Evolutionary conservation across 37 sponge, comb jelly and placozoan species (phyloP).

Genomic region (Bolinopsis microptera): DNA sequence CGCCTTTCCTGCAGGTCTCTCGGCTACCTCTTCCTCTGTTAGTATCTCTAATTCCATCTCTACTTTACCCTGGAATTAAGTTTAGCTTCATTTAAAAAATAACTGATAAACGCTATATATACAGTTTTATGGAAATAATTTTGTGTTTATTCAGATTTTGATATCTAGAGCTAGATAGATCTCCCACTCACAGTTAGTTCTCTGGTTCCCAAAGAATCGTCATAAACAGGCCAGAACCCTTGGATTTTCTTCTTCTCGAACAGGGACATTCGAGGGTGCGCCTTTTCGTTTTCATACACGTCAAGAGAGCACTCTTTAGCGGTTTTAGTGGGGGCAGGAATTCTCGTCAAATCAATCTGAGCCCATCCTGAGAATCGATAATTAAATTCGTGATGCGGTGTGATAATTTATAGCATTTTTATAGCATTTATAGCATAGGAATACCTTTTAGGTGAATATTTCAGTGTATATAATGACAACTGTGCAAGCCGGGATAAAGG

Average conservation of each 20-base stretch:
- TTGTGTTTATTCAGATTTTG: no score
- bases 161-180: no score
- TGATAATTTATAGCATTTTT: no score
- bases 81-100: not conserved
- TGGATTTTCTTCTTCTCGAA: constrained; percentile 90
- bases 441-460: no score
- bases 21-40: constrained; percentile 81
- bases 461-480: no score
- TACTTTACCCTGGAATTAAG: constrained; percentile 81
- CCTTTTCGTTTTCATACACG: constrained; percentile 68
- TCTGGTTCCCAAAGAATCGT: not conserved
- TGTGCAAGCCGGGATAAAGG: no score
- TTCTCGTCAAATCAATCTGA: constrained; percentile 75
- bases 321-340: constrained; percentile 73
- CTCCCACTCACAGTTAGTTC: constrained; percentile 61
- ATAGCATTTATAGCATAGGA: no score
- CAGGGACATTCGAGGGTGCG: constrained; percentile 68
- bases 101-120: no score
- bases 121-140: no score
- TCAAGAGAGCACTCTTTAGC: constrained; percentile 75
- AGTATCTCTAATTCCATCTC: constrained; percentile 97
- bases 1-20: constrained; percentile 85
- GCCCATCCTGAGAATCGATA: constrained; percentile 71
- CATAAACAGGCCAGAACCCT: constrained; percentile 97
- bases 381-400: no score